Evolutionary conservation across 92 coral and sea anemone genomes (phyloP), one percentile per base, ranked within the genome.

Genomic region (Epizoanthus illoricatus): DNA sequence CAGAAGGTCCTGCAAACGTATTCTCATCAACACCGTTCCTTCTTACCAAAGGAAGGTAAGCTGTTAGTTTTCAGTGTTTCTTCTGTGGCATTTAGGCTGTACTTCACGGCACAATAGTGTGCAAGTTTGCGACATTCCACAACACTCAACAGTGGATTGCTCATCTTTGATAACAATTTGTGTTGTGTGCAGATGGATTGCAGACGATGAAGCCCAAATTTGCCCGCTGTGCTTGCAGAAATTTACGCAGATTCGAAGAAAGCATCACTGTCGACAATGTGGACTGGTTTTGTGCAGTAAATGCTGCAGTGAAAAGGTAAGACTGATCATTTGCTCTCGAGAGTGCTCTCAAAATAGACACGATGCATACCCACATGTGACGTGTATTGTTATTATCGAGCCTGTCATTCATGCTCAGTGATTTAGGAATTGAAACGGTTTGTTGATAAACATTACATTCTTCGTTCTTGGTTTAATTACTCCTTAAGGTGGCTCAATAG

Each of bases 1-100:
- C 99, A 41, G 99, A 97, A 86, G 98, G 99, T 19, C 94, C 99
- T 66, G 90, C 99, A 0, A 97, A 97, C 71, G 99, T 97, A 13
- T 97, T 92, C 64, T 97, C 99, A 21, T 91, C 98, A 23, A 97
- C 98, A 36, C 89, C 98, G 56, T 97, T 97, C 83, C 93, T 97
- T 15, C 92, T 97, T 28, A 92, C 83, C 63, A 91, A 91, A 80
- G 87, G 97, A 73, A 97, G 97, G 99, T 97, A 88, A 40, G 87
- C 54, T 47, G 28, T 5, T 39, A 65, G 61, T 74, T 40, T 19
- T 67, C 18, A 43, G 7, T 81, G 58, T 42, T 39, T 54, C 0
- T 4, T 65, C 58, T 43, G 15, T 41, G 4, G 71, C n/a, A 47
- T 11, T 73, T 11, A 49, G 5, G 79, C 19, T 5, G 18, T 13